A percentile compares a stretch with the other conserved stretches of the same genome.
Evolutionary conservation across 1,140 invertebrate genomes (phyloP).

Genomic region (Elymnias hypermnestra): DNA sequence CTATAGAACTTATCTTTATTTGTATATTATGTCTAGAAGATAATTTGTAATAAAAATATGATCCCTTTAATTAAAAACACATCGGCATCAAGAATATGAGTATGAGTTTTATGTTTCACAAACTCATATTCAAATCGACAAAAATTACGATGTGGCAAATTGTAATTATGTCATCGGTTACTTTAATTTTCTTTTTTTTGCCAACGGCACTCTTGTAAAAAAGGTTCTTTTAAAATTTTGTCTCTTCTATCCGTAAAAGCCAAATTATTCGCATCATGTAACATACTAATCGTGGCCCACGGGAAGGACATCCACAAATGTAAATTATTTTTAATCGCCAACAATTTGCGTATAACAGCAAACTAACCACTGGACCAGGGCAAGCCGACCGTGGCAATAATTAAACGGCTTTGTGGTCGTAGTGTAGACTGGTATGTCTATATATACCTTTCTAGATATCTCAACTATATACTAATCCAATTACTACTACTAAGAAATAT

Average conservation of each 20-base stretch:
- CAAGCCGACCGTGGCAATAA: conserved; percentile 54
- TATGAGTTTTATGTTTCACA: too few relatives aligned
- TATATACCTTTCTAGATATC: neutral
- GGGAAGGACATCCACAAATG: conserved; percentile 68
- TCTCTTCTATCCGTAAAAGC: conserved; percentile 29
- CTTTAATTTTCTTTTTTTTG: neutral
- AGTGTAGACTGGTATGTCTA: neutral
- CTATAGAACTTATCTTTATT: too few relatives aligned
- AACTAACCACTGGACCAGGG: conserved; percentile 37
- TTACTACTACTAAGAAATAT: too few relatives aligned
- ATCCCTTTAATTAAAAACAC: too few relatives aligned
- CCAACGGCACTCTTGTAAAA: neutral
- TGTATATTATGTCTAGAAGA: too few relatives aligned
- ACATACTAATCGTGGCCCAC: conserved; percentile 33
- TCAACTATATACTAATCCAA: too few relatives aligned
- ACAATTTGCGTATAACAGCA: conserved; percentile 54
- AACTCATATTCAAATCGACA: too few relatives aligned
- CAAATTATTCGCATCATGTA: conserved; percentile 55
- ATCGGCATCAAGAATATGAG: too few relatives aligned
- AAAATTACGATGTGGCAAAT: too few relatives aligned
- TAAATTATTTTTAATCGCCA: conserved; percentile 72
- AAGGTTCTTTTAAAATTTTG: neutral
- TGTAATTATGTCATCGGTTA: neutral
- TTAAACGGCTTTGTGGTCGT: conserved; percentile 41
- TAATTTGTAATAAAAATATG: too few relatives aligned